Evolutionary conservation across 2,888 invertebrate species (phyloP).

Genomic region (Rhogogaster chlorosoma): DNA sequence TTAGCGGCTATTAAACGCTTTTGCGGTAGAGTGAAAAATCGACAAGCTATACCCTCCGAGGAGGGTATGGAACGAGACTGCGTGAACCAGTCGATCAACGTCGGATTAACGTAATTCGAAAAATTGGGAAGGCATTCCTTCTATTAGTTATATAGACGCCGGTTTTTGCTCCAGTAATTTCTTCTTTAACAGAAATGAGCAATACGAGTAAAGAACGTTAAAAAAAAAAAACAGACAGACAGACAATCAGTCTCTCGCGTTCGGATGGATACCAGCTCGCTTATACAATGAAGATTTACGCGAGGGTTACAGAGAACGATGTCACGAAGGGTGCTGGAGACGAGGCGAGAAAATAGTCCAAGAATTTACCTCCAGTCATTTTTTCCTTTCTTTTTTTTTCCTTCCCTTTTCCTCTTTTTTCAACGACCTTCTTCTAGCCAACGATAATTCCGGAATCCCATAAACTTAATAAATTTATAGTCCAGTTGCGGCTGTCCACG

Average conservation of each 20-base stretch:
- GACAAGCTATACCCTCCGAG: neutral
- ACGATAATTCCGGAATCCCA: conserved; percentile 59
- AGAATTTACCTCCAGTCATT: neutral
- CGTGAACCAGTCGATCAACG: conserved; percentile 10
- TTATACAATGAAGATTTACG: conserved; percentile 34
- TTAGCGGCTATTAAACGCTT: conserved; percentile 14
- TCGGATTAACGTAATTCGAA: conserved; percentile 22
- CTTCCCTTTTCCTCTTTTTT: neutral
- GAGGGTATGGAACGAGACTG: neutral
- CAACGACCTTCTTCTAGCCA: conserved; percentile 5
- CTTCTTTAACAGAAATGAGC: neutral
- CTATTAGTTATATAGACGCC: neutral
- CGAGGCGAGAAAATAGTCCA: neutral
- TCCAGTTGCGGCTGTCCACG: conserved; percentile 47
- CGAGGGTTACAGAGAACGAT: neutral
- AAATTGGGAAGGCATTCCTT: conserved; percentile 4
- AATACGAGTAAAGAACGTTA: neutral
- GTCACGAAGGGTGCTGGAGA: neutral
- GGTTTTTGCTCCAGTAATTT: neutral
- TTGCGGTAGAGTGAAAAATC: conserved; percentile 1
- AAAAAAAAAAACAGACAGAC: neutral
- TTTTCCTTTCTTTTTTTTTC: neutral
- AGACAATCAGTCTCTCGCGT: conserved; percentile 10
- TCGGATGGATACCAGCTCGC: neutral
- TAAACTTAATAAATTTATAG: conserved; percentile 70